Evolutionary conservation across 2,888 invertebrate genomes (phyloP).

Genomic region (Stegophylla sp.): DNA sequence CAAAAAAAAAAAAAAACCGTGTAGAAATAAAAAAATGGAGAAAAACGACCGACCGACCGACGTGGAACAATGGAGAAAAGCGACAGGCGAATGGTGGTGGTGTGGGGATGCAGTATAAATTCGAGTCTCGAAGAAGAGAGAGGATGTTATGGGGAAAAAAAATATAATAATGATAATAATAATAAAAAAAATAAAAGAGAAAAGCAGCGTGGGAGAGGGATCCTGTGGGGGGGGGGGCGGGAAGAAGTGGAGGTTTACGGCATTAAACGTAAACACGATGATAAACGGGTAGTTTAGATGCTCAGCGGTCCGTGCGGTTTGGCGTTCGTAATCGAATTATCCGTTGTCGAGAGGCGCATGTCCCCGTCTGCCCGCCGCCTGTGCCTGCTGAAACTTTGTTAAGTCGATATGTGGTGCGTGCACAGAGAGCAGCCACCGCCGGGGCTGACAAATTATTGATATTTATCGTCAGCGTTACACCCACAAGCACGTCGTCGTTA

Average conservation of each 20-base stretch:
- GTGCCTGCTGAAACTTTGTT: constrained; percentile 47
- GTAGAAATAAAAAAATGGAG: neutral
- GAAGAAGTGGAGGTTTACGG: constrained; percentile 41
- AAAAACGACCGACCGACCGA: neutral
- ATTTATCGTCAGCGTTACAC: constrained; percentile 57
- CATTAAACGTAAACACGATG: constrained; percentile 51
- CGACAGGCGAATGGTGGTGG: neutral
- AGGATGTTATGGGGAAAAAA: neutral
- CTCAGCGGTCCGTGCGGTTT: constrained; percentile 57
- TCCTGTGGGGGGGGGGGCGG: too few relatives aligned
- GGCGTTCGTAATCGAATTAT: constrained; percentile 57
- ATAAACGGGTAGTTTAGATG: constrained; percentile 55
- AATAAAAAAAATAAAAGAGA: constrained; percentile 38
- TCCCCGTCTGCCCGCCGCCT: constrained; percentile 34
- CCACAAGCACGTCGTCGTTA: constrained; percentile 50
- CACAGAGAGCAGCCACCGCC: constrained; percentile 36
- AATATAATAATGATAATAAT: constrained; percentile 24
- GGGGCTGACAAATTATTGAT: constrained; percentile 56
- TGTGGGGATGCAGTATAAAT: neutral
- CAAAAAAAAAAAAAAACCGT: too few relatives aligned
- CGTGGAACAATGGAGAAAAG: constrained; percentile 1
- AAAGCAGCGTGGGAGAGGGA: neutral
- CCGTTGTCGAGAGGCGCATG: constrained; percentile 50
- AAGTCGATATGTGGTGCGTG: constrained; percentile 33
- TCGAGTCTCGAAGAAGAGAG: constrained; percentile 12